These are phyloP conservation scores for Temnothorax ravouxi DNA, from an alignment of 2,888 invertebrate genomes.

Conservation along the genomic window DNA sequence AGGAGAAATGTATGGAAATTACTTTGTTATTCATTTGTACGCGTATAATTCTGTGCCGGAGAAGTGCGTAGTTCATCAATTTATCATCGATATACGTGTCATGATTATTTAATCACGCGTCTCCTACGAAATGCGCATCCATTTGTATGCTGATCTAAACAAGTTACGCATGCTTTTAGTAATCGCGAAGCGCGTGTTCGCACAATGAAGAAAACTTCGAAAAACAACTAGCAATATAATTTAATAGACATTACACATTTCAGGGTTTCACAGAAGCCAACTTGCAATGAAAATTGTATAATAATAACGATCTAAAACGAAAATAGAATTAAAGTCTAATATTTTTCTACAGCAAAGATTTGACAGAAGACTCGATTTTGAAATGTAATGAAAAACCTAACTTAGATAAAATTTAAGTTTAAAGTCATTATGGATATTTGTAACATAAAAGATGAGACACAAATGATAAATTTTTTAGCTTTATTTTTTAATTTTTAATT, in stretches of 20 bases:
- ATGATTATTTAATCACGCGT: background rate
- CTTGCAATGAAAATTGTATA: background rate
- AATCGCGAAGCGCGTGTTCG: background rate
- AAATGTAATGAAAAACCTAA: background rate
- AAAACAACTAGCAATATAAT: background rate
- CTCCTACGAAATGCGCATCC: background rate
- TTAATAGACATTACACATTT: background rate
- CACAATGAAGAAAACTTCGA: background rate
- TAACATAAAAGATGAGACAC: background rate
- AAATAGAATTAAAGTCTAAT: background rate
- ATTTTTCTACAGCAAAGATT: background rate
- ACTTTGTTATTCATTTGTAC: background rate
- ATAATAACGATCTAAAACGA: background rate
- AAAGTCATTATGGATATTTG: background rate
- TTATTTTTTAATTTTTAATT: background rate
- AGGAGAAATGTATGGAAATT: background rate
- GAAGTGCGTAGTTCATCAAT: background rate
- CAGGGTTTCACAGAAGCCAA: background rate
- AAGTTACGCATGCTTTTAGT: background rate
- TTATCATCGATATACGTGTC: background rate
- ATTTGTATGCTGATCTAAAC: conserved; percentile 17
- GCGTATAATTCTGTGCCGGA: background rate
- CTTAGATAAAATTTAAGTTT: background rate
- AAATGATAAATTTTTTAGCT: background rate
- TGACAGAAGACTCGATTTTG: background rate